Evolutionary conservation across 2,888 invertebrate species (phyloP).

Genomic region (Metalampra italica): DNA sequence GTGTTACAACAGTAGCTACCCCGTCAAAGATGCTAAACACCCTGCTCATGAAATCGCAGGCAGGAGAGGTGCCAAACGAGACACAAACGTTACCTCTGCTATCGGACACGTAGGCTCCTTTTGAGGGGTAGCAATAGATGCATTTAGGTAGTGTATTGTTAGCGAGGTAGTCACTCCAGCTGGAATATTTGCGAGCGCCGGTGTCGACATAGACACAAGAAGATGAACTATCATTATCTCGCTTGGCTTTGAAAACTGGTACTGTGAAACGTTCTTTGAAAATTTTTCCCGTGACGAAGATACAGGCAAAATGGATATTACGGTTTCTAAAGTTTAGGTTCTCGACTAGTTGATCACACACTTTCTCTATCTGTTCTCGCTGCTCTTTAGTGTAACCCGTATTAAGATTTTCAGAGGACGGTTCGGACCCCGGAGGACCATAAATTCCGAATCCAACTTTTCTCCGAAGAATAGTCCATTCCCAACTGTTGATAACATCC

Average conservation of each 20-base stretch:
- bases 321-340: not conserved
- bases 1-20: constrained; percentile 2
- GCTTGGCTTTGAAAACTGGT: constrained; percentile 9
- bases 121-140: constrained; percentile 7
- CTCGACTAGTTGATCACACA: constrained; percentile 8
- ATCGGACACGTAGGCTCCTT: constrained; percentile 1
- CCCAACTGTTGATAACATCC: constrained; percentile 1
- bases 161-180: constrained; percentile 4
- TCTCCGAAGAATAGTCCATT: constrained; percentile 5
- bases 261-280: constrained; percentile 7
- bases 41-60: constrained; percentile 7
- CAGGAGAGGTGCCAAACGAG: constrained; percentile 9
- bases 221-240: not conserved
- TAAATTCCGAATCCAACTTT: constrained; percentile 10
- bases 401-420: not conserved
- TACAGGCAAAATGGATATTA: constrained; percentile 8
- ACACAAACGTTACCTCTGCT: constrained; percentile 3
- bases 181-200: constrained; percentile 6
- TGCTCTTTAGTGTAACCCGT: constrained; percentile 9
- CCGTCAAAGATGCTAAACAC: constrained; percentile 3
- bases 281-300: constrained; percentile 6
- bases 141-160: constrained; percentile 6
- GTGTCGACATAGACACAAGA: constrained; percentile 4
- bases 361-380: constrained; percentile 5
- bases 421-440: constrained; percentile 4